phyloP scores from a whole-genome alignment of 2,797 vertebrate genomes.

The Cheirogaleus major region DNA sequence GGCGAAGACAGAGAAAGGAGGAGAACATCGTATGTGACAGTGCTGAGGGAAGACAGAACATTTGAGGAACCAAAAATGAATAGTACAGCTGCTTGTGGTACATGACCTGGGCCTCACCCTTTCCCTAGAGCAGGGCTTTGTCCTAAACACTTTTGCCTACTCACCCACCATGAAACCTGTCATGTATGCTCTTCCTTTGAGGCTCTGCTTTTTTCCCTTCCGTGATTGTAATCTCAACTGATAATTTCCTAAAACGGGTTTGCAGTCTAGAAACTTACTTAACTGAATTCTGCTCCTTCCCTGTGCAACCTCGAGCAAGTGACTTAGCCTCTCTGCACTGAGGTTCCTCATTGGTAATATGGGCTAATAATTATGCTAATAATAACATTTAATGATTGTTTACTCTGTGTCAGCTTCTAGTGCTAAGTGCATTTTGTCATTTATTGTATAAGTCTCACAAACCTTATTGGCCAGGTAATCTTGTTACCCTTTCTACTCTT shows the following conservation, averaged over 20 bases:
- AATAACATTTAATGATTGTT: not conserved
- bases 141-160: slow-evolving; percentile 26
- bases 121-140: not conserved
- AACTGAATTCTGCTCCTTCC: not conserved
- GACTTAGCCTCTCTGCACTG: not conserved
- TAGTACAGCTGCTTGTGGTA: not conserved
- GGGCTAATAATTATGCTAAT: not conserved
- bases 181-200: not conserved
- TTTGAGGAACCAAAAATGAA: slow-evolving; percentile 54
- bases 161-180: slow-evolving; percentile 62
- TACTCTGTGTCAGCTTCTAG: not conserved
- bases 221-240: not conserved
- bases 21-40: not conserved
- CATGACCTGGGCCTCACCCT: slow-evolving; percentile 15
- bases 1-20: not conserved
- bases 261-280: not conserved
- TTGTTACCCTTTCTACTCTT: not conserved
- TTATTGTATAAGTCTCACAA: not conserved
- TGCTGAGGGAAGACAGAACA: not conserved
- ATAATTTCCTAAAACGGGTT: not conserved
- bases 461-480: not conserved
- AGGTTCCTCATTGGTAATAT: not conserved
- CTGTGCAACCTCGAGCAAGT: not conserved
- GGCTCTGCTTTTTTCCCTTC: not conserved
- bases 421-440: not conserved